phyloP scores from a whole-genome alignment of 2,888 invertebrate species.

The Drosophila formosana region DNA sequence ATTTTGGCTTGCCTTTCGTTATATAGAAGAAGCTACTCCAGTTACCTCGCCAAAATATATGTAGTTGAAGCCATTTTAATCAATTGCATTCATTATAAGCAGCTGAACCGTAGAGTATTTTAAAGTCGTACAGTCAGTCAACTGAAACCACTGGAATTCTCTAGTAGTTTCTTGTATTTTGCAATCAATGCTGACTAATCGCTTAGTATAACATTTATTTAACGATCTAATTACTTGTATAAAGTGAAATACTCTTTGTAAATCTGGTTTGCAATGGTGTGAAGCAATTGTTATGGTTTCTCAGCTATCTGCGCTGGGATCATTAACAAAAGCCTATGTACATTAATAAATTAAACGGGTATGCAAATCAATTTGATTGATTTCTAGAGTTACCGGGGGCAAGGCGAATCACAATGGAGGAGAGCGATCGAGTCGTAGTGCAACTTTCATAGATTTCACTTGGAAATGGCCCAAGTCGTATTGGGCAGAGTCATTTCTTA shows the following conservation, averaged over 20 bases:
- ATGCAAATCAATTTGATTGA: slow-evolving; percentile 29
- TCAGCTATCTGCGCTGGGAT: slow-evolving; percentile 11
- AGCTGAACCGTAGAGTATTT: neutral
- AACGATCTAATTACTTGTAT: neutral
- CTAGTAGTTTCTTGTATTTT: neutral
- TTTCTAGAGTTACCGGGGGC: slow-evolving; percentile 23
- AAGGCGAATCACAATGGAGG: slow-evolving; percentile 11
- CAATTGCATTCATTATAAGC: neutral
- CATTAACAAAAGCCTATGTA: slow-evolving; percentile 30
- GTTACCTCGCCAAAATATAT: neutral
- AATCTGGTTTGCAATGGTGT: neutral
- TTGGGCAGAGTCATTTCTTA: neutral
- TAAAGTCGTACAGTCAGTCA: neutral
- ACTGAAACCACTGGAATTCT: neutral
- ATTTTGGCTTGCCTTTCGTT: neutral
- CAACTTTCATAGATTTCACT: slow-evolving; percentile 79
- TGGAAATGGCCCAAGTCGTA: slow-evolving; percentile 69
- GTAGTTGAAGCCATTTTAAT: neutral
- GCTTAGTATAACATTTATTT: neutral
- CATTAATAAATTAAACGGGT: slow-evolving; percentile 11
- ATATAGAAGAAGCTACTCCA: neutral
- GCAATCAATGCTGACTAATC: neutral
- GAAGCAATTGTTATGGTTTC: slow-evolving; percentile 5
- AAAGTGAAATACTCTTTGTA: slow-evolving; percentile 1
- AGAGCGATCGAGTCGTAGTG: slow-evolving; percentile 28